A percentile compares a stretch with the other conserved stretches of the same genome.
Evolutionary conservation across 1,140 invertebrate species (phyloP).

Genomic region (Orchesella cincta): DNA sequence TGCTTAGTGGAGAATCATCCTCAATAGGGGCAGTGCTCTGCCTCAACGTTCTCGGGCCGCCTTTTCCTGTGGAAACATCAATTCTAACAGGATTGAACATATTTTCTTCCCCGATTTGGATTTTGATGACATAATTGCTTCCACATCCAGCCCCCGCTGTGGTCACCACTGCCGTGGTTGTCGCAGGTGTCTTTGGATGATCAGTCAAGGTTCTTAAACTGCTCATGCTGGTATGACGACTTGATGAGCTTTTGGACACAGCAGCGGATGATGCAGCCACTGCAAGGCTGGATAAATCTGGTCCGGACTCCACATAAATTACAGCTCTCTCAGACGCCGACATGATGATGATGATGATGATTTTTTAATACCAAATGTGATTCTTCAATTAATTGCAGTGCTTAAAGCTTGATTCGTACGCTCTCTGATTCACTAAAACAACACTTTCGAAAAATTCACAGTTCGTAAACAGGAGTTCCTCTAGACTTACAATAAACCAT

Average conservation of each 20-base stretch:
- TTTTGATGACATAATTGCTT: slow-evolving; percentile 51
- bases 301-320: slow-evolving; percentile 49
- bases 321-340: slow-evolving; percentile 41
- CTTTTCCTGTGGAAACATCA: slow-evolving; percentile 41
- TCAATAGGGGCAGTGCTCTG: slow-evolving; percentile 20
- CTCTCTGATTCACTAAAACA: not conserved
- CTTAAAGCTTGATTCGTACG: not conserved
- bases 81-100: slow-evolving; percentile 48
- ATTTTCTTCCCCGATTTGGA: slow-evolving; percentile 50
- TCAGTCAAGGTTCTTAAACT: not conserved
- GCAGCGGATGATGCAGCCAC: slow-evolving; percentile 21
- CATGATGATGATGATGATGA: not conserved
- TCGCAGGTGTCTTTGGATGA: not conserved
- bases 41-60: not conserved
- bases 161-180: slow-evolving; percentile 9
- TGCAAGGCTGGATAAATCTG: slow-evolving; percentile 31
- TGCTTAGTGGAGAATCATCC: slow-evolving; percentile 40
- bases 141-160: slow-evolving; percentile 19
- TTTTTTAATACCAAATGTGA: not conserved
- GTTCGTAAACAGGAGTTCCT: not conserved
- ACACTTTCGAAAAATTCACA: slow-evolving; percentile 4
- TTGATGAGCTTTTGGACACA: not conserved
- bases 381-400: not conserved
- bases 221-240: not conserved
- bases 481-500: not conserved